A percentile compares a stretch with the other conserved stretches of the same genome.
Evolutionary conservation across 2,113 vertebrate species (phyloP).

Genomic region (Geothlypis trichas): DNA sequence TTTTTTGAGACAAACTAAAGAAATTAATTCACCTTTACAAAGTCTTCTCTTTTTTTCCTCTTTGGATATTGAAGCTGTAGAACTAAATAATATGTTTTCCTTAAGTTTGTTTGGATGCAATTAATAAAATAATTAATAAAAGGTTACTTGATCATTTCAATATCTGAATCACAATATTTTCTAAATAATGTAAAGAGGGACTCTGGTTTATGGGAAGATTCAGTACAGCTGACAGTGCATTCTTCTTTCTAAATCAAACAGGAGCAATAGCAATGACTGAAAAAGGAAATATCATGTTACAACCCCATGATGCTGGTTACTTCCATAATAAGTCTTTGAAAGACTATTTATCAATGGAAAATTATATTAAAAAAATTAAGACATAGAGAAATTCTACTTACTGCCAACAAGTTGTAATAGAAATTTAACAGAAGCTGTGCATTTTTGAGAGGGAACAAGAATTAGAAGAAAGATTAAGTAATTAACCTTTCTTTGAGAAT

Average conservation of each 20-base stretch:
- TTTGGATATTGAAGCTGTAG: background rate
- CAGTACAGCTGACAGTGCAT: background rate
- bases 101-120: background rate
- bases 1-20: background rate
- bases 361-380: background rate
- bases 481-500: background rate
- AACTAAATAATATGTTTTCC: background rate
- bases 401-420: background rate
- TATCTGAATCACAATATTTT: background rate
- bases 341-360: background rate
- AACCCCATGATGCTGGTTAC: background rate
- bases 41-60: background rate
- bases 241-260: background rate
- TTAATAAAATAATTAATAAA: background rate
- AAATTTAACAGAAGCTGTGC: background rate
- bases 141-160: background rate
- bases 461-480: background rate
- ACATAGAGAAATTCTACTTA: background rate
- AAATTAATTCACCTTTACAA: background rate
- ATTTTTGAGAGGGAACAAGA: background rate
- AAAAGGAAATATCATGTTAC: background rate
- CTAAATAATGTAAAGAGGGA: background rate
- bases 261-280: background rate
- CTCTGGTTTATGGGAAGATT: background rate
- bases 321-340: background rate